phyloP scores from a whole-genome alignment of 2,888 invertebrate species.

The Tetranychus truncatus region DNA sequence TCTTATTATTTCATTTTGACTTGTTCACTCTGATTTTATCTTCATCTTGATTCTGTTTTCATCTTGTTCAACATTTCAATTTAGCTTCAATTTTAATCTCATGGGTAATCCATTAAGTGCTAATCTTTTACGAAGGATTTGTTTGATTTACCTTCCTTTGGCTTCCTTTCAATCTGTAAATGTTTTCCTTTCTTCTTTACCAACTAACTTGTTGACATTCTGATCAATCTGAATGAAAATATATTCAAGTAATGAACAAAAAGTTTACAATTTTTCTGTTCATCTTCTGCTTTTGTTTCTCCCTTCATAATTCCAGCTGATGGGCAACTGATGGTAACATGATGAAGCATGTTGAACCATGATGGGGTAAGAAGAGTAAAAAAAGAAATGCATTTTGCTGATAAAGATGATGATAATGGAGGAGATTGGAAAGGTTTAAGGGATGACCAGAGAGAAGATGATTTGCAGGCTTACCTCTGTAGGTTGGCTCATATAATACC shows the following conservation, averaged over 20 bases:
- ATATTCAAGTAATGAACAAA: too few relatives aligned
- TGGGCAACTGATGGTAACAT: too few relatives aligned
- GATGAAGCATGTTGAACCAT: too few relatives aligned
- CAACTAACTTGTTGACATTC: neutral
- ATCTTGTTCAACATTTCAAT: neutral
- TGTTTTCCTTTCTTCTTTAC: neutral
- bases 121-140: neutral
- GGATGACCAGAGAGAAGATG: neutral
- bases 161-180: neutral
- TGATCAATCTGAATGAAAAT: neutral
- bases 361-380: too few relatives aligned
- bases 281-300: too few relatives aligned
- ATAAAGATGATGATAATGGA: neutral
- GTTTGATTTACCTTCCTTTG: neutral
- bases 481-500: conserved; percentile 2
- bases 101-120: conserved; percentile 1
- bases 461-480: neutral
- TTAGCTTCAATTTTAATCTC: neutral
- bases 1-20: neutral
- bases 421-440: too few relatives aligned
- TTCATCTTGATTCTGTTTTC: neutral
- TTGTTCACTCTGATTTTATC: neutral
- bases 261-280: too few relatives aligned
- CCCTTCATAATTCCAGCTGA: too few relatives aligned
- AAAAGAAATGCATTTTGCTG: neutral